Base-by-base conservation (phyloP, 2,888 invertebrate genomes). In the Scotopteryx bipunctaria region DNA sequence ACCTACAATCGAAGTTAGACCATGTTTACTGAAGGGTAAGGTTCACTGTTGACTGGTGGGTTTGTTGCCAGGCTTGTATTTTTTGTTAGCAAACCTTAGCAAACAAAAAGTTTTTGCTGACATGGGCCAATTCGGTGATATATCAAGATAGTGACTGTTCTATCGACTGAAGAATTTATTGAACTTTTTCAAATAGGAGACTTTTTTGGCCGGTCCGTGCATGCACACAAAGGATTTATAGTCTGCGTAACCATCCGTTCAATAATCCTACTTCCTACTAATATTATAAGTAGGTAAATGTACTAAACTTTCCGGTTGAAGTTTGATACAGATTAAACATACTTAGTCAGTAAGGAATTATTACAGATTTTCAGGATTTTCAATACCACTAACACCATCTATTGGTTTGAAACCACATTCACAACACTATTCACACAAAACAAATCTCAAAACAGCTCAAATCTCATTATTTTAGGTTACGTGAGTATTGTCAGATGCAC, bases 141-240 rank as follows among this genome's bases (percentile, higher is more conserved):
- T 53, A 57, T 61, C 65, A 61, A 55, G 60, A 53, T 57, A 59
- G 58, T 58, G 59, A 57, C 58, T 52, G 50, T 40, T 44, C 58
- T 57, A 60, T 63, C 57, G 61, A 58, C 46, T 50, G 53, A 47
- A 44, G 57, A 54, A 57, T 60, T 55, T 60, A 59, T 57, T 46
- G 40, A 32, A 51, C 40, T 58, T 50, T 58, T 57, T 59, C 54
- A 47, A 41, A 15, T 25, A 32, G 5, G 19, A 15, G 15, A 16
- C 15, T 38, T 50, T 50, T 50, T 51, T 45, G 27, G n/a, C 9
- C 9, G 29, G 31, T 19, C 36, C 41, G 45, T 45, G 40, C 40
- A 11, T 5, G 14, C 15, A 14, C 15, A 41, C 57, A 50, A 46
- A 44, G 17, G 40, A 33, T 49, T 50, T 49, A 32, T 15, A 13